Base-by-base conservation (phyloP, 2,888 invertebrate genomes). In the Caenorhabditis sp. region DNA sequence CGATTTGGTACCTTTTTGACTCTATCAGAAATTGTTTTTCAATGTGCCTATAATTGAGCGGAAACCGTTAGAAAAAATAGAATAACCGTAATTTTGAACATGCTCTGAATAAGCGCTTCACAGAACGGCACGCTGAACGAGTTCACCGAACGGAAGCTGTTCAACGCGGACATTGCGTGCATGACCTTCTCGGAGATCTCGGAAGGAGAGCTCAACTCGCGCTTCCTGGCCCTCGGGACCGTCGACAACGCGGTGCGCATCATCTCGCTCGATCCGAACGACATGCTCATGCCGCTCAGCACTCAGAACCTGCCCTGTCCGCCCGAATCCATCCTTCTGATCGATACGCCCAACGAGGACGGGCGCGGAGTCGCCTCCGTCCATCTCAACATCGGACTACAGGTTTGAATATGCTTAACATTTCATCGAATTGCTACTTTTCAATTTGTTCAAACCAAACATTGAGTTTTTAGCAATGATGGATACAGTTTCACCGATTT, bases 61-160 rank as follows among this genome's bases (percentile, higher is more conserved):
- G n/a, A n/a, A n/a, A n/a, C n/a, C n/a, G n/a, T n/a, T n/a, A n/a
- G n/a, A n/a, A n/a, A n/a, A n/a, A n/a, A n/a, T n/a, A n/a, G n/a
- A n/a, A n/a, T n/a, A n/a, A n/a, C n/a, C n/a, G n/a, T n/a, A n/a
- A n/a, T n/a, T n/a, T n/a, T n/a, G n/a, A n/a, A n/a, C n/a, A n/a
- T n/a, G n/a, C n/a, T n/a, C n/a, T n/a, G n/a, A n/a, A n/a, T n/a
- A n/a, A n/a, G n/a, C n/a, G n/a, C n/a, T n/a, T n/a, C n/a, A n/a
- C n/a, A n/a, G 96, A 95, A 95, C 83, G 98, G 98, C 0, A 96
- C 97, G 90, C 91, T 99, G 55, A 97, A 99, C 90, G 99, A 99
- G 90, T 99, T 97, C 90, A 96, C 96, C 8, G 97, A 98, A 89
- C 92, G 97, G 9, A 96, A 96, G 88, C 93, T 99, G 93, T 94